A percentile compares a stretch with the other conserved stretches of the same genome.
These are phyloP conservation scores for Macrotrachela quadricornifera DNA, from an alignment of 1,140 invertebrate genomes.

Conservation along the genomic window DNA sequence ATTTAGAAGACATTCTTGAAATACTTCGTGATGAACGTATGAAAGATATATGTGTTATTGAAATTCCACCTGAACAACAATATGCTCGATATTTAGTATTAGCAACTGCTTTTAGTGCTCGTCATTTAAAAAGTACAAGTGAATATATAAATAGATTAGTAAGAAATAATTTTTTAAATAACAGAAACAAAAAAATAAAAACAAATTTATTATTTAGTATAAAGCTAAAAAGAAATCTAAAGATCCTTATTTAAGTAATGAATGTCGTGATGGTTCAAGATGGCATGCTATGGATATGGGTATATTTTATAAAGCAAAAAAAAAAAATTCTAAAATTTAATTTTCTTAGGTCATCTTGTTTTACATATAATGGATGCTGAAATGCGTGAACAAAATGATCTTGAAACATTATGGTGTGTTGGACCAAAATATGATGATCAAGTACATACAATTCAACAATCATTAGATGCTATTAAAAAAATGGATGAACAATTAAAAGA, in stretches of 20 bases:
- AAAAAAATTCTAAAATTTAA: slow-evolving; percentile 2
- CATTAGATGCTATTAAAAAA: too few species aligned
- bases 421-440: slow-evolving; percentile 52
- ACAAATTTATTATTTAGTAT: slow-evolving; percentile 15
- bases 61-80: slow-evolving; percentile 45
- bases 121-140: slow-evolving; percentile 53
- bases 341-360: slow-evolving; percentile 46
- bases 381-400: slow-evolving; percentile 49
- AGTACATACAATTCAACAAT: too few species aligned
- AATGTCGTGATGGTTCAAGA: slow-evolving; percentile 48
- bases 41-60: slow-evolving; percentile 53
- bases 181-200: background rate
- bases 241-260: slow-evolving; percentile 49
- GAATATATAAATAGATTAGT: slow-evolving; percentile 16
- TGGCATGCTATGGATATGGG: slow-evolving; percentile 78
- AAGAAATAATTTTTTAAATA: background rate
- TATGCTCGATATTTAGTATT: slow-evolving; percentile 65
- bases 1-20: slow-evolving; percentile 50
- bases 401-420: slow-evolving; percentile 70
- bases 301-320: slow-evolving; percentile 18
- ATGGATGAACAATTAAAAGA: too few species aligned
- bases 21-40: slow-evolving; percentile 48
- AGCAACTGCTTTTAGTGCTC: slow-evolving; percentile 45
- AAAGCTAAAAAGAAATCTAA: slow-evolving; percentile 29
- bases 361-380: slow-evolving; percentile 59